These are phyloP conservation scores for Reticulitermes speratus DNA, from an alignment of 1,140 invertebrate genomes.

Conservation along the genomic window DNA sequence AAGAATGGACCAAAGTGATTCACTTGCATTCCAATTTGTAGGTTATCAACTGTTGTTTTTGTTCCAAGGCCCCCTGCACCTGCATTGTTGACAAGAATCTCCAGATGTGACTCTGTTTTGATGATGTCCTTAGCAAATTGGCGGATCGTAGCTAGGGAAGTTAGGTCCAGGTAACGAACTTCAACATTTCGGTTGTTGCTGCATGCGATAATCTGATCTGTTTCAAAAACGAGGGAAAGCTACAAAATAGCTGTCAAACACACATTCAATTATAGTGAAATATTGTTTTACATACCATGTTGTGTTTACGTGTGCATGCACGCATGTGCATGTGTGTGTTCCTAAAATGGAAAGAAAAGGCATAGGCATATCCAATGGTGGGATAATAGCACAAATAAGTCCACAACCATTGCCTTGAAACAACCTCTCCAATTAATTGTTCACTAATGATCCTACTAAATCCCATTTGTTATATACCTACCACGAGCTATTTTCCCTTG, in stretches of 20 bases:
- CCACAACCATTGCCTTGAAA: too few relatives aligned
- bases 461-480: background rate
- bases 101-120: slow-evolving; percentile 53
- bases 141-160: slow-evolving; percentile 52
- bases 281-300: too few relatives aligned
- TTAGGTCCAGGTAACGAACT: slow-evolving; percentile 47
- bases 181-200: slow-evolving; percentile 38
- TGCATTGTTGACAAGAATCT: slow-evolving; percentile 71
- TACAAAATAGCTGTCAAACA: too few relatives aligned
- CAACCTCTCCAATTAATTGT: too few relatives aligned
- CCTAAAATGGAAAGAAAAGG: too few relatives aligned
- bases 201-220: slow-evolving; percentile 32
- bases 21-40: slow-evolving; percentile 60
- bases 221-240: too few relatives aligned
- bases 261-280: too few relatives aligned
- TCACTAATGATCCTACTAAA: too few relatives aligned
- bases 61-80: slow-evolving; percentile 47
- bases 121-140: slow-evolving; percentile 53
- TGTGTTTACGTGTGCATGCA: too few relatives aligned
- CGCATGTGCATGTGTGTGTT: too few relatives aligned
- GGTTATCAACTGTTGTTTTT: slow-evolving; percentile 58
- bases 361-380: too few relatives aligned
- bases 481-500: slow-evolving; percentile 42
- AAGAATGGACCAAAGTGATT: slow-evolving; percentile 70
- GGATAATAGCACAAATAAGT: too few relatives aligned